Evolutionary conservation across 1,140 invertebrate genomes (phyloP), one percentile per base, ranked within the genome.

Genomic region (Drosophila sp.): DNA sequence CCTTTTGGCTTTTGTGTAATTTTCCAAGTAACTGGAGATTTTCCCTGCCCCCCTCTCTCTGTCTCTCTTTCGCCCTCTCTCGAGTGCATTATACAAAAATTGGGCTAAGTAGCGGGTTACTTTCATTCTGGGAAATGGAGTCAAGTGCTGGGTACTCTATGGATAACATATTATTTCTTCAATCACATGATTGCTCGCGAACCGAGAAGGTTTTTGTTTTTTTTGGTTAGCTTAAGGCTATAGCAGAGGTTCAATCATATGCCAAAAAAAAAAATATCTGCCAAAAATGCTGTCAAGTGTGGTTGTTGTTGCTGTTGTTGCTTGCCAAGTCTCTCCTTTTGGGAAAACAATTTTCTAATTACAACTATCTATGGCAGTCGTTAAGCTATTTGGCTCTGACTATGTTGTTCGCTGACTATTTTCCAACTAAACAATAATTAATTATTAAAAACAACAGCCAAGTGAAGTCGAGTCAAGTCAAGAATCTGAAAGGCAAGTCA

Each of bases 361-460:
- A 67, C 73, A 57, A 58, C 60, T 47, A 76, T 17, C 55, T 47
- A 58, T 40, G 44, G 60, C 35, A 35, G 55, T 60, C 40, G 32
- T 30, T 40, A 44, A 54, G 70, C 71, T 67, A 68, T 72, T 86
- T 78, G 79, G 76, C 76, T 76, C 82, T 30, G 30, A 47, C 23
- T 50, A 38, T 27, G 30, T 29, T 30, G 11, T 38, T 61, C 17
- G 77, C 61, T 64, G 66, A 66, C 67, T 80, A 80, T 64, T 80
- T 80, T 76, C 77, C 74, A 90, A 74, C 85, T 78, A 89, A 89
- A 89, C 82, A 89, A 89, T 89, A 89, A 89, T 89, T 89, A 89
- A 89, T 89, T 89, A 89, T 89, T 87, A 74, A 86, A 79, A 83
- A 69, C 76, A 89, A 85, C 79, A 63, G 41, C 56, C 55, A 50